Conservation (phyloP, 2,888 invertebrate species). For the Notocelia uddmanniana region DNA sequence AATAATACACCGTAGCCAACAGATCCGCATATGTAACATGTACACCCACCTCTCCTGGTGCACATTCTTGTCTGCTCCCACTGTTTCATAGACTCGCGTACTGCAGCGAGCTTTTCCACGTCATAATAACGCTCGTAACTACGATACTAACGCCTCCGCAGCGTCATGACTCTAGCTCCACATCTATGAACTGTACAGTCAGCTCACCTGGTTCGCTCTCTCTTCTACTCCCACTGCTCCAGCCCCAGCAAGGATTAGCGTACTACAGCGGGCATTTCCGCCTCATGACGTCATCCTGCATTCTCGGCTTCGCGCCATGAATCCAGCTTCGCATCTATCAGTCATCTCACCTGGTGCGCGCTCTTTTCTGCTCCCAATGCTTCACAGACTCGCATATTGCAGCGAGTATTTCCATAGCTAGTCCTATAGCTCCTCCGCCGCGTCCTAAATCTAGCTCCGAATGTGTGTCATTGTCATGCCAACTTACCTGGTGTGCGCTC, state of each 20-base stretch:
- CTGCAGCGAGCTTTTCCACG: slow-evolving; percentile 89
- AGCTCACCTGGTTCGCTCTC: slow-evolving; percentile 81
- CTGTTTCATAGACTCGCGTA: slow-evolving; percentile 89
- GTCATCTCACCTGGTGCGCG: slow-evolving; percentile 79
- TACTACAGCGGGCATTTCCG: slow-evolving; percentile 73
- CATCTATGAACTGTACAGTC: too few species aligned
- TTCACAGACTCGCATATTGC: slow-evolving; percentile 90
- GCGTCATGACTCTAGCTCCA: too few species aligned
- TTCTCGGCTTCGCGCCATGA: too few species aligned
- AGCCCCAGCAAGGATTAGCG: slow-evolving; percentile 90
- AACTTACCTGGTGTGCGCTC: slow-evolving; percentile 81
- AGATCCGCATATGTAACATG: too few species aligned
- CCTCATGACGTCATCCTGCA: too few species aligned
- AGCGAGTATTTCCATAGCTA: too few species aligned
- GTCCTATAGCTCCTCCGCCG: too few species aligned
- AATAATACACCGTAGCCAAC: too few species aligned
- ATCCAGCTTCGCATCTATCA: too few species aligned
- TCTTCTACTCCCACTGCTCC: slow-evolving; percentile 88
- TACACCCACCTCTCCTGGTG: too few species aligned
- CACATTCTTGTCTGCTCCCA: slow-evolving; percentile 87
- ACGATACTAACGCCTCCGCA: slow-evolving; percentile 87
- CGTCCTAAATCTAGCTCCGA: slow-evolving; percentile 59
- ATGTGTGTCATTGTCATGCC: too few species aligned
- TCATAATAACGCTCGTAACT: too few species aligned
- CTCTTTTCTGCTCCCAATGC: slow-evolving; percentile 88